Conservation (phyloP, 2,113 vertebrate genomes). For the Siphamia tubifer region DNA sequence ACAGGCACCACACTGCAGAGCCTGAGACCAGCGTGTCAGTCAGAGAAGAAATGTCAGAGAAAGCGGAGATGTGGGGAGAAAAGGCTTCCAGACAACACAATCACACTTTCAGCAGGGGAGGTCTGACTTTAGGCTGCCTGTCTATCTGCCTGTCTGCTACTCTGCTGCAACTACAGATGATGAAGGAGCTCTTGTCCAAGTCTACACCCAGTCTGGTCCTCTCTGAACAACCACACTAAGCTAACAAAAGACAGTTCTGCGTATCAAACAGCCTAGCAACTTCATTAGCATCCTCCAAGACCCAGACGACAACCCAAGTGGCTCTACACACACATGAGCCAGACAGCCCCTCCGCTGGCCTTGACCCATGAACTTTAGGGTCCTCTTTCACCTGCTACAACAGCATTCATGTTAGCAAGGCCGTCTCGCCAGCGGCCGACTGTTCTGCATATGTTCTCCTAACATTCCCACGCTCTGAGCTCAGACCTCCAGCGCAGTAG, state of each 20-base stretch:
- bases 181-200: slow-evolving; percentile 57
- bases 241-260: slow-evolving; percentile 61
- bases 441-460: slow-evolving; percentile 70
- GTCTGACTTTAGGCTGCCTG: slow-evolving; percentile 56
- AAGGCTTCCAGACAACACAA: slow-evolving; percentile 57
- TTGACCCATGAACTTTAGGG: slow-evolving; percentile 84
- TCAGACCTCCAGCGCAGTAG: slow-evolving; percentile 25
- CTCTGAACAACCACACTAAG: slow-evolving; percentile 46
- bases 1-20: slow-evolving; percentile 42
- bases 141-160: slow-evolving; percentile 47
- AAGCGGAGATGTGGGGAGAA: slow-evolving; percentile 55
- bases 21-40: slow-evolving; percentile 54
- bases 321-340: slow-evolving; percentile 29
- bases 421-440: slow-evolving; percentile 70
- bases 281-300: slow-evolving; percentile 72
- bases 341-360: slow-evolving; percentile 77
- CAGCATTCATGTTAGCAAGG: slow-evolving; percentile 68
- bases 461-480: slow-evolving; percentile 72
- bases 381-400: slow-evolving; percentile 76
- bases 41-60: slow-evolving; percentile 61
- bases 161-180: slow-evolving; percentile 43
- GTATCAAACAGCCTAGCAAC: slow-evolving; percentile 57
- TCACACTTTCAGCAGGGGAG: slow-evolving; percentile 62
- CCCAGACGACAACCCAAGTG: slow-evolving; percentile 54
- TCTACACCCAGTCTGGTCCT: slow-evolving; percentile 38